phyloP scores from a whole-genome alignment of 2,113 vertebrate species.

The Cyanocitta stelleri region DNA sequence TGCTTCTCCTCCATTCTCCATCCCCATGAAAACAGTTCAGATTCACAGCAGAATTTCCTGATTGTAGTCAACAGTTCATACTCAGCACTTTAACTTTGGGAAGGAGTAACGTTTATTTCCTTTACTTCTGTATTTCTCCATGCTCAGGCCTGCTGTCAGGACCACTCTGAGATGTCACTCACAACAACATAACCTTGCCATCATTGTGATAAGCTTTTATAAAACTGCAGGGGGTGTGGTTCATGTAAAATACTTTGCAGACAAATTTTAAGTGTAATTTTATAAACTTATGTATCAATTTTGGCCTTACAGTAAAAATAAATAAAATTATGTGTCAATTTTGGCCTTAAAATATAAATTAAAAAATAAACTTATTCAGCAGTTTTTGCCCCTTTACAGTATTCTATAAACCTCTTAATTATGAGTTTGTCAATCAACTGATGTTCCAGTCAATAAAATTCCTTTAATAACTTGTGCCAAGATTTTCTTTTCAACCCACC shows the following conservation, averaged over 20 bases:
- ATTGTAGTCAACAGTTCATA: background rate
- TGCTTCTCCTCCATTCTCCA: background rate
- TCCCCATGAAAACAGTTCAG: background rate
- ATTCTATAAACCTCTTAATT: background rate
- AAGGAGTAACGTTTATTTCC: background rate
- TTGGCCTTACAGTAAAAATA: background rate
- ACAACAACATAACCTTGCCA: background rate
- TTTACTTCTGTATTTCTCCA: background rate
- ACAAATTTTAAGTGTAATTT: background rate
- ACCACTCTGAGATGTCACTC: background rate
- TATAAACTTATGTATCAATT: background rate
- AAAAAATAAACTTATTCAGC: background rate
- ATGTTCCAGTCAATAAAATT: background rate
- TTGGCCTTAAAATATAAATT: background rate
- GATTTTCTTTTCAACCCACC: background rate
- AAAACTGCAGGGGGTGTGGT: background rate
- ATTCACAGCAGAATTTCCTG: background rate
- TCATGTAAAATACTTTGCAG: conserved; percentile 12
- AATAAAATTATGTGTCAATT: background rate
- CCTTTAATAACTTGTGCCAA: background rate
- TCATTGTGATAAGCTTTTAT: background rate
- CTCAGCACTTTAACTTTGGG: background rate
- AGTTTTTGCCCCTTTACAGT: background rate
- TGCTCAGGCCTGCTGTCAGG: background rate
- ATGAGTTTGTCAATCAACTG: background rate